Conservation (phyloP, 2,797 vertebrate genomes). For the Carcharodon carcharias region DNA sequence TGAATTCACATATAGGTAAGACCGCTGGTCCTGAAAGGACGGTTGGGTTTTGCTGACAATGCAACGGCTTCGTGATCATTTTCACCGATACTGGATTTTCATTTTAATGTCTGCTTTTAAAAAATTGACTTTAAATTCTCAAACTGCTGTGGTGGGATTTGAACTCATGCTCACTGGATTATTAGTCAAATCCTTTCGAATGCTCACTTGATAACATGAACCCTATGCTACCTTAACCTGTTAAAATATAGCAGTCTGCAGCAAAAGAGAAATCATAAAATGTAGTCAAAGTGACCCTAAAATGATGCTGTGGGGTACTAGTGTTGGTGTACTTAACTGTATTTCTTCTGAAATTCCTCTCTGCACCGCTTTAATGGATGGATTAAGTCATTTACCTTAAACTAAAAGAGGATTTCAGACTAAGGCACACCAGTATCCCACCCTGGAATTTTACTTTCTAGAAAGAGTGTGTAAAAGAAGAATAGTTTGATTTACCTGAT, state of each 20-base stretch:
- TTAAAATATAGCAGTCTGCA: neutral
- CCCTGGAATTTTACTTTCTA: neutral
- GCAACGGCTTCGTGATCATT: neutral
- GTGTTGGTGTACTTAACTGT: neutral
- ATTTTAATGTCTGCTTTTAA: neutral
- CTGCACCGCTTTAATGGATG: neutral
- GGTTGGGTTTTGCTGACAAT: neutral
- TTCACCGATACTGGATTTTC: neutral
- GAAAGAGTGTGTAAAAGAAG: neutral
- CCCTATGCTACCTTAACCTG: too few relatives aligned
- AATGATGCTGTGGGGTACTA: neutral
- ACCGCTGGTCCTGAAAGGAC: neutral
- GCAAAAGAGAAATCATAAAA: neutral
- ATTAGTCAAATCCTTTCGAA: neutral
- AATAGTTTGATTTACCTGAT: conserved; percentile 67
- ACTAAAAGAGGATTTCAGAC: neutral
- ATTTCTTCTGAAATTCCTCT: neutral
- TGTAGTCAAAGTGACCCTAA: neutral
- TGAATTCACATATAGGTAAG: neutral
- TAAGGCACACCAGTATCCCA: neutral
- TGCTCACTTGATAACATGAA: neutral
- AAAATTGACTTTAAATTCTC: neutral
- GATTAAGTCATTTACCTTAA: neutral
- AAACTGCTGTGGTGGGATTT: neutral
- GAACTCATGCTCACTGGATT: neutral